Evolutionary conservation across 2,888 invertebrate species (phyloP).

Genomic region (Synanthedon myopaeformis): DNA sequence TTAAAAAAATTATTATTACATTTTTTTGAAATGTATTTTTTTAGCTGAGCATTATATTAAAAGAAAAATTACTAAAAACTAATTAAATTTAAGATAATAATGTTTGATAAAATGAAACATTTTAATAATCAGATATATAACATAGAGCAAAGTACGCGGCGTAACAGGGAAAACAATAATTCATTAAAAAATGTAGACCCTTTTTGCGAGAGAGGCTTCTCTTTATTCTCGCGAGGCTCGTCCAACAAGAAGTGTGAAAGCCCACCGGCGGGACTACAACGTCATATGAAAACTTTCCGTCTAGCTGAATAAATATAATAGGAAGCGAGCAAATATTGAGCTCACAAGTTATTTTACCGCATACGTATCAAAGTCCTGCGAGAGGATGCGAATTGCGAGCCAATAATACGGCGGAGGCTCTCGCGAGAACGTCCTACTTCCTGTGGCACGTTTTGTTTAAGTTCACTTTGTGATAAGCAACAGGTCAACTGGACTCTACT

Average conservation of each 20-base stretch:
- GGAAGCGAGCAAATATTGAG: neutral
- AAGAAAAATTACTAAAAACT: too few species aligned
- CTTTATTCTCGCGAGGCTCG: slow-evolving; percentile 9
- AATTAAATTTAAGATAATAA: too few species aligned
- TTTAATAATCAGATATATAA: neutral
- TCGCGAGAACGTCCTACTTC: too few species aligned
- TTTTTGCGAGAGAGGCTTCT: slow-evolving; percentile 8
- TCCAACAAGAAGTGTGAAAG: slow-evolving; percentile 11
- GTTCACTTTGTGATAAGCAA: too few species aligned
- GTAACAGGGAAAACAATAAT: slow-evolving; percentile 12
- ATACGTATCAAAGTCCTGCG: neutral
- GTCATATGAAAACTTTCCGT: neutral
- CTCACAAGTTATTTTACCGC: neutral
- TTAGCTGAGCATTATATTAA: too few species aligned
- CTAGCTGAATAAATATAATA: neutral
- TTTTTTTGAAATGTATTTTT: too few species aligned
- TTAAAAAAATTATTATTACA: too few species aligned
- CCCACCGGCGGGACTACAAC: neutral
- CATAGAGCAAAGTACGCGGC: neutral
- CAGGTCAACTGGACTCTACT: too few species aligned
- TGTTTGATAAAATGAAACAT: too few species aligned
- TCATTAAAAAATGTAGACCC: slow-evolving; percentile 11
- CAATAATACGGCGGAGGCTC: too few species aligned
- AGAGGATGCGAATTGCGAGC: neutral
- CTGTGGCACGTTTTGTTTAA: too few species aligned